Evolutionary conservation across 2,797 vertebrate genomes (phyloP), one percentile per base, ranked within the genome.

Genomic region (Acrossocheilus fasciatus): DNA sequence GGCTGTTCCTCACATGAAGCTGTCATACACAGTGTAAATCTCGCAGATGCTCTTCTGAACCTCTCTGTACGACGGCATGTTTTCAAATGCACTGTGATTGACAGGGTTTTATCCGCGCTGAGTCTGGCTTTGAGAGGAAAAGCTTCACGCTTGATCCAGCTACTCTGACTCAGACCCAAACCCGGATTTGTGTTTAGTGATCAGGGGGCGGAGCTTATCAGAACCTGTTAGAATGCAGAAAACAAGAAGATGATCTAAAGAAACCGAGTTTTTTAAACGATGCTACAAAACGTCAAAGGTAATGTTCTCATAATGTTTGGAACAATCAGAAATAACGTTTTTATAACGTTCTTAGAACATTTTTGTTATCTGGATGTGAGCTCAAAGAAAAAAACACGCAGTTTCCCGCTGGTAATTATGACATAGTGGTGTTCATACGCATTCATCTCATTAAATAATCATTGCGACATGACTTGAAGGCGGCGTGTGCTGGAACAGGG

Each of bases 111-210:
- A 76, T 76, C 72, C 41, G 6, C 41, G 7, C 81, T 3, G 52
- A 59, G 80, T 81, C 64, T 69, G 72, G 15, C 52, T 62, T 34
- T 73, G 69, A 83, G 69, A 59, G 39, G 52, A 80, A 76, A 84
- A 52, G 73, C 83, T 84, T 66, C 47, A 39, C 1, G 70, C 41
- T 74, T 76, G 62, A 84, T 77, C 83, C 62, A 69, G 34, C 62
- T 12, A 84, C 34, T 76, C 59, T 77, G 83, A 84, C 81, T 62
- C 69, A 34, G 69, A 73, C 43, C 20, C 54, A 66, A 84, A 84
- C 57, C 2, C 41, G 23, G 82, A 76, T 66, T 47, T 75, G 82
- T 47, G 68, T 68, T 77, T 36, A 39, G 57, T 23, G 83, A 54
- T 84, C 73, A 73, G 69, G n/a, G 12, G 39, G 54, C 11, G 41